A percentile compares a stretch with the other conserved stretches of the same genome.
Evolutionary conservation across 2,113 vertebrate species (phyloP).

Genomic region (Nothocercus nigrocapillus): DNA sequence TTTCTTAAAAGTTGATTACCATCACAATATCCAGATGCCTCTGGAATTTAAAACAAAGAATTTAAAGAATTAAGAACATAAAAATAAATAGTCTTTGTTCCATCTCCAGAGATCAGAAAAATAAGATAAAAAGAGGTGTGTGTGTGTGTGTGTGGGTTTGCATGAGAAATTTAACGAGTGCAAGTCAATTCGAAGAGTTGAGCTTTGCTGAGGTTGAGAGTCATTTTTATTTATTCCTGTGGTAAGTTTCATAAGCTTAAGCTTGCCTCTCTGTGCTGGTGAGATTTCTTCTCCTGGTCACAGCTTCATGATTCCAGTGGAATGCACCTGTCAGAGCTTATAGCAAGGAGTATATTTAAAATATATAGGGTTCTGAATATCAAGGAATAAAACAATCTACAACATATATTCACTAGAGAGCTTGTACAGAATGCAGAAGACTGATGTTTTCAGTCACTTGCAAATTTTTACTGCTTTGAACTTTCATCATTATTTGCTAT

Average conservation of each 20-base stretch:
- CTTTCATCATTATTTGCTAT: slow-evolving; percentile 7
- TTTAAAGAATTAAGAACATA: background rate
- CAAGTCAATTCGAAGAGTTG: background rate
- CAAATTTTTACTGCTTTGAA: slow-evolving; percentile 28
- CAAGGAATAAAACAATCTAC: slow-evolving; percentile 50
- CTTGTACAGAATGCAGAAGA: slow-evolving; percentile 33
- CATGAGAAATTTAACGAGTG: slow-evolving; percentile 16
- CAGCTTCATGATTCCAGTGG: slow-evolving; percentile 48
- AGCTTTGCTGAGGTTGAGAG: slow-evolving; percentile 3
- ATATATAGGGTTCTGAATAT: slow-evolving; percentile 45
- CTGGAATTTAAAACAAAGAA: background rate
- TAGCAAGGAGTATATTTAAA: slow-evolving; percentile 61
- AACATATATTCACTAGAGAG: slow-evolving; percentile 32
- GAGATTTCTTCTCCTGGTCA: slow-evolving; percentile 62
- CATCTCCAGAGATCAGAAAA: slow-evolving; percentile 7
- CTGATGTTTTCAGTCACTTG: background rate
- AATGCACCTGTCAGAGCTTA: slow-evolving; percentile 68
- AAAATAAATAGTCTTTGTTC: background rate
- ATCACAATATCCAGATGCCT: background rate
- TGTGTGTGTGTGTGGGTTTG: background rate
- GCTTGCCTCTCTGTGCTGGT: slow-evolving; percentile 4
- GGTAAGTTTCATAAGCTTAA: slow-evolving; percentile 42
- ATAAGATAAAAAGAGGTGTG: background rate
- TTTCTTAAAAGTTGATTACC: slow-evolving; percentile 20
- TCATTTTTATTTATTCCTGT: slow-evolving; percentile 60